These are phyloP conservation scores for Ptychoptera contaminata DNA, from an alignment of 2,888 invertebrate genomes.

Conservation along the genomic window DNA sequence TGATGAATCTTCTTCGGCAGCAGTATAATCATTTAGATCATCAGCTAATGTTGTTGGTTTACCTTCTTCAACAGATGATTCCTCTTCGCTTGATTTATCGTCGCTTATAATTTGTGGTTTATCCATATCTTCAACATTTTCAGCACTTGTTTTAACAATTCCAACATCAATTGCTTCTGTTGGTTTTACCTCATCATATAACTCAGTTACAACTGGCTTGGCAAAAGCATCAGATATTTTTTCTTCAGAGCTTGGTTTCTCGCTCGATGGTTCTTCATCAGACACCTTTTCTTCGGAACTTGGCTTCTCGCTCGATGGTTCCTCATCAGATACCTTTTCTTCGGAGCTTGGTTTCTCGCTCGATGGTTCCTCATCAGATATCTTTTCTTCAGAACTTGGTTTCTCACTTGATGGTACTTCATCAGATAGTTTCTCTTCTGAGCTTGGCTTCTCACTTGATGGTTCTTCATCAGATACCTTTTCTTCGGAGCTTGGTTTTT, in stretches of 20 bases:
- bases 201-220: not conserved
- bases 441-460: constrained; percentile 4
- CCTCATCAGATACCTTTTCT: not conserved
- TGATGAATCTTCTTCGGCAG: too few relatives aligned
- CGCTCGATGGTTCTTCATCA: not conserved
- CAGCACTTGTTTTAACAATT: constrained; percentile 4
- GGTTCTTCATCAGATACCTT: not conserved
- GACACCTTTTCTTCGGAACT: not conserved
- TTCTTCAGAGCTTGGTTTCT: not conserved
- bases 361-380: too few relatives aligned
- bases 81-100: not conserved
- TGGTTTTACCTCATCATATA: not conserved
- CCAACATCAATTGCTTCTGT: not conserved
- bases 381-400: not conserved
- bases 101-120: not conserved
- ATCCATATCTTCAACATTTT: not conserved
- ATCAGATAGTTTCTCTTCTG: not conserved
- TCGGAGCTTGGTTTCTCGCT: not conserved
- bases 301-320: not conserved
- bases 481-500: not conserved
- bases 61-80: too few relatives aligned
- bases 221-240: not conserved
- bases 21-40: too few relatives aligned
- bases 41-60: too few relatives aligned
- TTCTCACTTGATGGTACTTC: not conserved